Conservation (phyloP, 2,797 vertebrate species). For the Neoniphon sammara region DNA sequence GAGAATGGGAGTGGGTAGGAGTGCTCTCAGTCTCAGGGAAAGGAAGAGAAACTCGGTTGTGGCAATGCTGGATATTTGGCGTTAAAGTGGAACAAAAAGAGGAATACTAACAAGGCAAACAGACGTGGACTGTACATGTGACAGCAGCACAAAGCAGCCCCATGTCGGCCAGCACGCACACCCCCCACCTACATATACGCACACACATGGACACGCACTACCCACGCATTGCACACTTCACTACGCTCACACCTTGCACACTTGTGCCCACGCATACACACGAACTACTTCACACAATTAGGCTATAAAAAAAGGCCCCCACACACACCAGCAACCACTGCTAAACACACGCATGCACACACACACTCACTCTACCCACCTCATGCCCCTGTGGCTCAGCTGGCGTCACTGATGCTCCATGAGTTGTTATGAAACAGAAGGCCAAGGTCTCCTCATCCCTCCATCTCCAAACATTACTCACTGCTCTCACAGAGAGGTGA, state of each 20-base stretch:
- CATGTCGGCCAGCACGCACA: conserved; percentile 13
- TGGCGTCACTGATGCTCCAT: conserved; percentile 66
- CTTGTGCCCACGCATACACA: conserved; percentile 67
- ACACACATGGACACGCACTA: conserved; percentile 42
- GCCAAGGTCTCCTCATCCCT: conserved; percentile 52
- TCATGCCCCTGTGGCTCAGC: conserved; percentile 63
- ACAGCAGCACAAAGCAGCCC: conserved; percentile 53
- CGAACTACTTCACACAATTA: conserved; percentile 47
- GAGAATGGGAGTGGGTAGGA: conserved; percentile 55
- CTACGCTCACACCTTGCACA: conserved; percentile 68
- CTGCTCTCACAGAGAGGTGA: conserved; percentile 45
- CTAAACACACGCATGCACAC: conserved; percentile 19
- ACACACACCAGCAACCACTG: conserved; percentile 5
- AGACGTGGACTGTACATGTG: conserved; percentile 60
- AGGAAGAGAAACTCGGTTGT: conserved; percentile 45
- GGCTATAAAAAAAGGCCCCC: conserved; percentile 49
- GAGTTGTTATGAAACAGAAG: conserved; percentile 77
- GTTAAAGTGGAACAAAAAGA: conserved; percentile 33
- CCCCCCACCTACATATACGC: conserved; percentile 33
- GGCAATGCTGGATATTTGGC: conserved; percentile 37
- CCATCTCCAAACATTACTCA: conserved; percentile 69
- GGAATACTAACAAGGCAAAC: conserved; percentile 9
- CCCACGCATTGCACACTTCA: conserved; percentile 68
- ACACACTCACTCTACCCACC: conserved; percentile 46
- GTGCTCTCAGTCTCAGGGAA: conserved; percentile 35